A percentile compares a stretch with the other conserved stretches of the same genome.
These are phyloP conservation scores for Ectropis grisescens DNA, from an alignment of 1,140 invertebrate genomes.

Conservation along the genomic window DNA sequence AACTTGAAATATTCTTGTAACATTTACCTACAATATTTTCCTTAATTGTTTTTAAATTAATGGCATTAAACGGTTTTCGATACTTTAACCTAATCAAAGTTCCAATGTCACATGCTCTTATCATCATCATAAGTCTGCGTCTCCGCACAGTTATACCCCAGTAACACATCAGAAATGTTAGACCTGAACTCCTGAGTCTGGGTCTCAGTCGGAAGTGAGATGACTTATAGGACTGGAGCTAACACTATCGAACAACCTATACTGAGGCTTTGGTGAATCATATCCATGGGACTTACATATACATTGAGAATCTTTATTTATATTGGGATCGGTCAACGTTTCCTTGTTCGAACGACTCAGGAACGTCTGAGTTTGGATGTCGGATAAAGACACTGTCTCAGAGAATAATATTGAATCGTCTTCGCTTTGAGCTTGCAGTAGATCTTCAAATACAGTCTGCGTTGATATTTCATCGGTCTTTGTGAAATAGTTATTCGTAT, in stretches of 20 bases:
- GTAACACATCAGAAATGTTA: constrained; percentile 21
- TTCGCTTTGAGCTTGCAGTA: constrained; percentile 42
- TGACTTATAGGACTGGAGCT: constrained; percentile 27
- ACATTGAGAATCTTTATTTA: constrained; percentile 52
- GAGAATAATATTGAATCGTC: constrained; percentile 47
- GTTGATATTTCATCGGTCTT: constrained; percentile 50
- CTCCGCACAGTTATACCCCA: constrained; percentile 31
- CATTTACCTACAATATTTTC: no score
- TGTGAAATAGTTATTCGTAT: constrained; percentile 12
- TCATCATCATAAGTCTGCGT: constrained; percentile 46
- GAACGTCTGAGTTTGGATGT: constrained; percentile 56
- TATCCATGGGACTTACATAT: constrained; percentile 36
- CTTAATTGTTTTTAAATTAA: no score
- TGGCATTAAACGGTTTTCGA: no score
- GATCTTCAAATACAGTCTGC: constrained; percentile 48
- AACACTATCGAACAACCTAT: constrained; percentile 23
- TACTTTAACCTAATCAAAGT: no score
- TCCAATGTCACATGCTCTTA: constrained; percentile 8
- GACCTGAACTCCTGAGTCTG: constrained; percentile 29
- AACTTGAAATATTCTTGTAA: no score
- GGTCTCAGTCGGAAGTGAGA: constrained; percentile 42
- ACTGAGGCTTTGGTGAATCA: constrained; percentile 20
- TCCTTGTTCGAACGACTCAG: constrained; percentile 38
- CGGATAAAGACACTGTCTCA: constrained; percentile 40
- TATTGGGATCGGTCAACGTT: constrained; percentile 39